Conservation (phyloP, 2,113 vertebrate species). For the Pollachius pollachius region DNA sequence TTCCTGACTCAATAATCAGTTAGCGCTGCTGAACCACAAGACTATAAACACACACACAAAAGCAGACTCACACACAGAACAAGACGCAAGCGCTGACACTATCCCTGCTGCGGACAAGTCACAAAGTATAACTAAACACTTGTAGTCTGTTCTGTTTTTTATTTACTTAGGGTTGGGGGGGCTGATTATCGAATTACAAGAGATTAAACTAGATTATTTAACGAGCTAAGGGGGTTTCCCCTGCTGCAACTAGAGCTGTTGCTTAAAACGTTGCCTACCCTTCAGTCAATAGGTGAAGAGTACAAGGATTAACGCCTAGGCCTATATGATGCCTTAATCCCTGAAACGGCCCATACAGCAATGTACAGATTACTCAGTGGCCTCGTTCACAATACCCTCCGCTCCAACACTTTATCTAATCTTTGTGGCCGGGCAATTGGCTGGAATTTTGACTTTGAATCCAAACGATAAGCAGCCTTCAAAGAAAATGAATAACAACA, state of each 20-base stretch:
- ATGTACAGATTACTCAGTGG: too few relatives aligned
- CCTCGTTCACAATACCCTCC: too few relatives aligned
- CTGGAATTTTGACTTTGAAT: too few relatives aligned
- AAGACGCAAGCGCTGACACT: too few relatives aligned
- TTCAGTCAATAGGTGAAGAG: slow-evolving; percentile 26
- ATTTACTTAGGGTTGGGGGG: slow-evolving; percentile 25
- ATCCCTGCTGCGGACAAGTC: too few relatives aligned
- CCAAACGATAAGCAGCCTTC: too few relatives aligned
- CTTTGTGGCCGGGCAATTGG: too few relatives aligned
- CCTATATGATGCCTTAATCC: too few relatives aligned
- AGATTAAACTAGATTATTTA: slow-evolving; percentile 47
- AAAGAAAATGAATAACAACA: too few relatives aligned
- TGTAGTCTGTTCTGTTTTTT: slow-evolving; percentile 7
- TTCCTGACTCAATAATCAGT: slow-evolving; percentile 44
- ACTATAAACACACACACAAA: slow-evolving; percentile 13
- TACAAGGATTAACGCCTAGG: background rate
- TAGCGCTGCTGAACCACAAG: slow-evolving; percentile 5
- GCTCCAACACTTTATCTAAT: too few relatives aligned
- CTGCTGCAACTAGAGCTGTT: slow-evolving; percentile 13
- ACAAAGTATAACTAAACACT: too few relatives aligned
- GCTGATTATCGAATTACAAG: slow-evolving; percentile 36
- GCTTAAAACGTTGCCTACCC: slow-evolving; percentile 25
- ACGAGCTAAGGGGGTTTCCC: slow-evolving; percentile 26
- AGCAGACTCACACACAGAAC: background rate
- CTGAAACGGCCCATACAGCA: too few relatives aligned